Evolutionary conservation across 2,797 vertebrate species (phyloP).

Genomic region (Heteromormyrus szaboi): DNA sequence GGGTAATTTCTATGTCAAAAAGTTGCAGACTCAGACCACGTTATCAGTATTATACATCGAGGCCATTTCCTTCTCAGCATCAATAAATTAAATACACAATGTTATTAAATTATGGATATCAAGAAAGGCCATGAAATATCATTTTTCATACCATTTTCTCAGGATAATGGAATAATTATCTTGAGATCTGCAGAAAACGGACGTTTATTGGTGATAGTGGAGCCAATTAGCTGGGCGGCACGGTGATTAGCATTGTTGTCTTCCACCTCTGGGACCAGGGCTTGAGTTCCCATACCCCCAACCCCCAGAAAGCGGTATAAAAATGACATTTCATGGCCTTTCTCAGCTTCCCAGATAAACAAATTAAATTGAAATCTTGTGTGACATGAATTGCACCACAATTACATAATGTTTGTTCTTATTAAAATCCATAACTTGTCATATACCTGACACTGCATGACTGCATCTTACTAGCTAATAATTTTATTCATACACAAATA

Average conservation of each 20-base stretch:
- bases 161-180: neutral
- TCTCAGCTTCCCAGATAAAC: neutral
- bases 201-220: neutral
- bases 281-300: neutral
- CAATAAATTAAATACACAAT: neutral
- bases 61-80: neutral
- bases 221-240: neutral
- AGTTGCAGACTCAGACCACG: neutral
- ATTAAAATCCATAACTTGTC: neutral
- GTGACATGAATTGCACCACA: neutral
- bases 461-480: neutral
- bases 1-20: neutral
- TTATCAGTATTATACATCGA: neutral
- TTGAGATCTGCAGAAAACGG: neutral
- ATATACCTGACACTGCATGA: neutral
- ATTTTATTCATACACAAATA: neutral
- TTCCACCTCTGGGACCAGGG: neutral
- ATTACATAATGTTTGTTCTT: neutral
- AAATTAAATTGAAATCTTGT: neutral
- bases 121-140: neutral
- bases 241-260: neutral
- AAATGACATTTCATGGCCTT: neutral
- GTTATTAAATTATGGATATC: neutral
- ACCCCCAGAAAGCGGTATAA: neutral
- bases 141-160: neutral